A percentile compares a stretch with the other conserved stretches of the same genome.
Evolutionary conservation across 2,888 invertebrate genomes (phyloP).

Genomic region (Drosophila parthenogenetica): DNA sequence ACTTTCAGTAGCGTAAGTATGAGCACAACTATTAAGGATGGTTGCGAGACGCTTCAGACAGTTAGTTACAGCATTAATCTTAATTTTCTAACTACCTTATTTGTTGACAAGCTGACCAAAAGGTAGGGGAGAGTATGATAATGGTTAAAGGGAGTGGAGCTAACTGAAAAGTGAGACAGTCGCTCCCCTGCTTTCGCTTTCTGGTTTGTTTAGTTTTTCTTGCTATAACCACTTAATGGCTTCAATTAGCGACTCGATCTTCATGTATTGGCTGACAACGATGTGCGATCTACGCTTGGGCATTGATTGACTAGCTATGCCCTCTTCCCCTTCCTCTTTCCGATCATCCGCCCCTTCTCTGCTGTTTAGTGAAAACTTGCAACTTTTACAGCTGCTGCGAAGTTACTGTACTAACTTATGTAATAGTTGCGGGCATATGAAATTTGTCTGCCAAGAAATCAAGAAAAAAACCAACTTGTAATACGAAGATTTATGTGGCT

Average conservation of each 20-base stretch:
- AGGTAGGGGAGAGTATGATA: background rate
- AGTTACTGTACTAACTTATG: conserved; percentile 73
- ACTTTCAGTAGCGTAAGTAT: conserved; percentile 1
- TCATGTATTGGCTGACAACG: conserved; percentile 73
- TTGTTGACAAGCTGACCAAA: conserved; percentile 27
- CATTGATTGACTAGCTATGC: conserved; percentile 57
- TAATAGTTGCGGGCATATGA: conserved; percentile 58
- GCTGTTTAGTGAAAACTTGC: conserved; percentile 21
- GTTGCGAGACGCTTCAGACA: conserved; percentile 25
- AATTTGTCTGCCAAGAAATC: conserved; percentile 55
- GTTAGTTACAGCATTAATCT: conserved; percentile 60
- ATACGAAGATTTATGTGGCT: conserved; percentile 57
- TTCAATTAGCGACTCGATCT: conserved; percentile 73
- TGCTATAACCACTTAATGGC: conserved; percentile 66
- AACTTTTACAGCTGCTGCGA: conserved; percentile 68
- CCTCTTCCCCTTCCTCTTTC: conserved; percentile 6
- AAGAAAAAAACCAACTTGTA: conserved; percentile 49
- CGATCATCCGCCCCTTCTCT: background rate
- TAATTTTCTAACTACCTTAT: conserved; percentile 78
- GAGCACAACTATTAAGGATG: conserved; percentile 45
- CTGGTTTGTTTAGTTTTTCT: conserved; percentile 8
- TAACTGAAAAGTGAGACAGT: conserved; percentile 41
- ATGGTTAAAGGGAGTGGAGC: background rate
- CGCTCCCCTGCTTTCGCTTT: conserved; percentile 70
- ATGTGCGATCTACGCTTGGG: conserved; percentile 63